Base-by-base conservation (phyloP, 2,797 vertebrate genomes). In the Lacerta agilis region DNA sequence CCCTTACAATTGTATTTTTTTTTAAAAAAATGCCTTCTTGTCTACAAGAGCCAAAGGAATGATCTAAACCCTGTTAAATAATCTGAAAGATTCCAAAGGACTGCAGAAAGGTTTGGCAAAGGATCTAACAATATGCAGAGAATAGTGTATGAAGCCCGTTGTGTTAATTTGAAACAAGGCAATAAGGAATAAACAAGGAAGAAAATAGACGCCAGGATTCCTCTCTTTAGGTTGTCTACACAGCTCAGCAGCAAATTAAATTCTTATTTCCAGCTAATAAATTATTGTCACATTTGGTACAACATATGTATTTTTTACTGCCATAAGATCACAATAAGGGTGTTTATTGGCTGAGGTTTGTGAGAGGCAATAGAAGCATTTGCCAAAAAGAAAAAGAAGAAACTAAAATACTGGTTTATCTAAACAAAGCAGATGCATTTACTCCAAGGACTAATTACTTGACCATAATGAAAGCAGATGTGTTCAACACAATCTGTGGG, bases 401-500 rank as follows among this genome's bases (percentile, higher is more conserved):
- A n/a, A 25, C 61, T 18, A 69, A 75, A 80, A 69, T 61, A 87
- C 75, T 45, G 71, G 45, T 49, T 87, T 90, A 49, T 17, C 58
- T 41, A 49, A 87, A 69, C 41, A 66, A 78, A 88, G 67, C 13
- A 83, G 43, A 78, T 80, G 23, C 80, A 72, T 90, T 66, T 86
- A 75, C 58, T 49, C 41, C 17, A 87, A 55, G 64, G 36, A 86
- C 76, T 86, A 73, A 27, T 3, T 66, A 76, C 58, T 89, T 82
- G 64, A 86, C 78, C 82, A 69, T 72, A 90, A 92, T 58, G 61
- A 75, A 79, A 87, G 17, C 58, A 87, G 76, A 83, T 82, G 41
- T 77, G 38, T 81, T 90, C 71, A 66, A 77, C 73, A 25, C 79
- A 80, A 88, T 86, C 80, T n/a, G 69, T 80, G 41, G 2, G 41